Evolutionary conservation across 2,113 vertebrate genomes (phyloP).

Genomic region (Dipodomys spectabilis): DNA sequence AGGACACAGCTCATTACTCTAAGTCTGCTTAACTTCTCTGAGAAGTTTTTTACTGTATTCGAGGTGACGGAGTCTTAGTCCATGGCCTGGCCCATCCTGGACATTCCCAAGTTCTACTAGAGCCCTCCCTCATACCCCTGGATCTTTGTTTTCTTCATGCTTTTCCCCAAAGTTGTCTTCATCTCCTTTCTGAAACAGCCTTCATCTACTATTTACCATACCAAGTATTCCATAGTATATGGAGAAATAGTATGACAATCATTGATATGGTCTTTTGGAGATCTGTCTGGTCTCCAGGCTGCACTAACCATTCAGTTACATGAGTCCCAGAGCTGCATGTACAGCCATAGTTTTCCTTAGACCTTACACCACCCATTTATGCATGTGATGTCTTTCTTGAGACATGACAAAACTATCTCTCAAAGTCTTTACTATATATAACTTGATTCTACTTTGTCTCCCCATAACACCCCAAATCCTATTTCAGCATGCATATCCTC

Average conservation of each 20-base stretch:
- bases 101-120: background rate
- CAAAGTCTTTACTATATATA: background rate
- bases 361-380: background rate
- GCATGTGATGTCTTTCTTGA: fast-evolving
- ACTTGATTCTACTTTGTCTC: background rate
- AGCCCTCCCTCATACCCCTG: no score
- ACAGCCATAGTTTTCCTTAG: no score
- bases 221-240: background rate
- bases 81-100: no score
- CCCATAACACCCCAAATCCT: background rate
- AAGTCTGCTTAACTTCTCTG: background rate
- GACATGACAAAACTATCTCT: background rate
- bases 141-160: background rate
- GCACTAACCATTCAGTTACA: fast-evolving
- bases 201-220: background rate
- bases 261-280: background rate
- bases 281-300: fast-evolving
- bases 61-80: fast-evolving
- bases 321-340: background rate
- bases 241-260: background rate
- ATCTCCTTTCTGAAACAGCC: background rate
- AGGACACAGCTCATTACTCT: background rate
- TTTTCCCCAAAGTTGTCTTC: background rate
- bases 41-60: background rate
- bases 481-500: fast-evolving